phyloP scores from a whole-genome alignment of 2,113 vertebrate species.

The Nycticorax nycticorax region DNA sequence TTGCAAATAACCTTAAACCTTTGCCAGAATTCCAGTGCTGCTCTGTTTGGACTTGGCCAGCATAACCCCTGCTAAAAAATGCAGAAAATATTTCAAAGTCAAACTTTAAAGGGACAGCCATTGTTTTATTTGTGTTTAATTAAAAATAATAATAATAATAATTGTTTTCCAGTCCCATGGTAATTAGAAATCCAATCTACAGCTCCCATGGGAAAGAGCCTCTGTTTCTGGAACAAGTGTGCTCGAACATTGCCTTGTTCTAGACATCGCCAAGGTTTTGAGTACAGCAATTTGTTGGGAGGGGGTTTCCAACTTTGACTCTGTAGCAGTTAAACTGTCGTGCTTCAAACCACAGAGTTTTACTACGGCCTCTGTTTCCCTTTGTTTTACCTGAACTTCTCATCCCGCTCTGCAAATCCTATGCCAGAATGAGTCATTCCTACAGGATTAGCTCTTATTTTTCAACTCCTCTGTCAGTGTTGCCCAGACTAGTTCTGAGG shows the following conservation, averaged over 20 bases:
- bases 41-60: conserved; percentile 1
- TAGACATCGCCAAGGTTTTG: background rate
- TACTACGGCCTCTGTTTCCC: background rate
- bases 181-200: conserved; percentile 24
- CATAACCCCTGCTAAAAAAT: background rate
- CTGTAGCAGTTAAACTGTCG: background rate
- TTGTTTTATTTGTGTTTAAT: conserved; percentile 56
- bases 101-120: conserved; percentile 28
- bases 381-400: conserved; percentile 60
- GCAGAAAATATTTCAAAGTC: conserved; percentile 53
- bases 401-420: conserved; percentile 38
- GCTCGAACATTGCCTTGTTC: background rate
- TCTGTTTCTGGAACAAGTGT: background rate
- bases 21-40: background rate
- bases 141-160: conserved; percentile 45
- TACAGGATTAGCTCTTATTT: conserved; percentile 47
- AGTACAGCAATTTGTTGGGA: conserved; percentile 36
- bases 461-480: conserved; percentile 23
- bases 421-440: conserved; percentile 60
- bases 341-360: conserved; percentile 24
- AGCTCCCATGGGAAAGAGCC: conserved; percentile 52
- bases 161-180: conserved; percentile 22
- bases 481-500: conserved; percentile 64
- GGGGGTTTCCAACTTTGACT: conserved; percentile 34
- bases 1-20: background rate